These are phyloP conservation scores for Ophioninae sp. DNA, from an alignment of 2,888 invertebrate genomes.

Conservation along the genomic window DNA sequence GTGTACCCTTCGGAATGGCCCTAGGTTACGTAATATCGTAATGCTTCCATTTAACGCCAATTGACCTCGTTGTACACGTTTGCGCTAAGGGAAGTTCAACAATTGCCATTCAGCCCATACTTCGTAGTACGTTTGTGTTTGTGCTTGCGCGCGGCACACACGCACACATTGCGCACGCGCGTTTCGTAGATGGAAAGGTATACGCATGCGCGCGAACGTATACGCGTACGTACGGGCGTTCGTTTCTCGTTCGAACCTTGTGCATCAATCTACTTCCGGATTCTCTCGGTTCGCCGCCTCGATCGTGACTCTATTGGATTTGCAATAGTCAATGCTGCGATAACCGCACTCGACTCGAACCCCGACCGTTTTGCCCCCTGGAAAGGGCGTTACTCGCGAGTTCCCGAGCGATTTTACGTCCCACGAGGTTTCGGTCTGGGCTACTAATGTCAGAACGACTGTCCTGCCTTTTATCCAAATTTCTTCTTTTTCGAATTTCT, in stretches of 20 bases:
- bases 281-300: constrained; percentile 52
- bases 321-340: constrained; percentile 18
- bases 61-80: constrained; percentile 81
- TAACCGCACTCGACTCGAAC: not conserved
- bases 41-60: constrained; percentile 80
- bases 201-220: not conserved
- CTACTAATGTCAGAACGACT: not conserved
- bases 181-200: not conserved
- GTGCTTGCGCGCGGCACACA: too few species aligned
- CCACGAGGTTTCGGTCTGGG: too few species aligned
- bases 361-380: too few species aligned
- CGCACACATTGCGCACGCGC: too few species aligned
- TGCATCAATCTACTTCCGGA: constrained; percentile 61
- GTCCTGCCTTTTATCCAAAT: not conserved
- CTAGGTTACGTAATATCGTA: constrained; percentile 80
- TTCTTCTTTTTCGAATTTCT: not conserved
- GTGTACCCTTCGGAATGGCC: constrained; percentile 80
- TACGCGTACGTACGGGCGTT: constrained; percentile 3
- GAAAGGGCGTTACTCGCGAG: too few species aligned
- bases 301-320: constrained; percentile 29
- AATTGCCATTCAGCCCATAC: constrained; percentile 79
- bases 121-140: constrained; percentile 35
- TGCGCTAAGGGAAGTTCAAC: constrained; percentile 80
- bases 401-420: too few species aligned
- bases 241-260: constrained; percentile 52